Percentiles rank a stretch among this genome's conserved stretches.
Conservation (phyloP, 2,113 vertebrate species). For the Vicugna pacos region DNA sequence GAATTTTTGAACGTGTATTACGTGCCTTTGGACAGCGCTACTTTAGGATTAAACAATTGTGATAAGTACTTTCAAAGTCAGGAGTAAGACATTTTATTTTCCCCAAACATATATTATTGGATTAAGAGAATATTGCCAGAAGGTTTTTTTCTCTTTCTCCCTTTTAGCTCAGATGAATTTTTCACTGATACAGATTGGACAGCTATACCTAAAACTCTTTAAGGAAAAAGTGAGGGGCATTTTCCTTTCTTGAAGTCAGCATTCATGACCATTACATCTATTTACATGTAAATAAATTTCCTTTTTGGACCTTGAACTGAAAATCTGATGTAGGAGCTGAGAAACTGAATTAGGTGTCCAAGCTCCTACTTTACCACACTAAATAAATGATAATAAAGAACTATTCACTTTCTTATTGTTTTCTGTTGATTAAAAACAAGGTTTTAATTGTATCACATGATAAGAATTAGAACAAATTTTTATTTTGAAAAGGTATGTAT, state of each 20-base stretch:
- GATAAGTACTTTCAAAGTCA: constrained; percentile 38
- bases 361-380: neutral
- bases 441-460: neutral
- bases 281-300: constrained; percentile 38
- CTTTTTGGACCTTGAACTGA: neutral
- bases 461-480: constrained; percentile 21
- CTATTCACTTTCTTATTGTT: neutral
- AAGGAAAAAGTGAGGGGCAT: neutral
- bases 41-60: neutral
- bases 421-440: constrained; percentile 30
- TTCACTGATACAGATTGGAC: neutral
- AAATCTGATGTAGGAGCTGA: neutral
- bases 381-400: constrained; percentile 19
- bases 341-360: constrained; percentile 21
- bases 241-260: constrained; percentile 10
- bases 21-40: constrained; percentile 58
- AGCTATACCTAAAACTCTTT: constrained; percentile 11
- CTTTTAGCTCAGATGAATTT: neutral
- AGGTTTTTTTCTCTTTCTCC: neutral
- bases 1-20: constrained; percentile 56
- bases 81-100: constrained; percentile 36
- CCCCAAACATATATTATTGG: neutral
- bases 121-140: constrained; percentile 23
- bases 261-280: neutral
- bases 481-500: neutral